Evolutionary conservation across 2,797 vertebrate genomes (phyloP).

Genomic region (Microhierax caerulescens): DNA sequence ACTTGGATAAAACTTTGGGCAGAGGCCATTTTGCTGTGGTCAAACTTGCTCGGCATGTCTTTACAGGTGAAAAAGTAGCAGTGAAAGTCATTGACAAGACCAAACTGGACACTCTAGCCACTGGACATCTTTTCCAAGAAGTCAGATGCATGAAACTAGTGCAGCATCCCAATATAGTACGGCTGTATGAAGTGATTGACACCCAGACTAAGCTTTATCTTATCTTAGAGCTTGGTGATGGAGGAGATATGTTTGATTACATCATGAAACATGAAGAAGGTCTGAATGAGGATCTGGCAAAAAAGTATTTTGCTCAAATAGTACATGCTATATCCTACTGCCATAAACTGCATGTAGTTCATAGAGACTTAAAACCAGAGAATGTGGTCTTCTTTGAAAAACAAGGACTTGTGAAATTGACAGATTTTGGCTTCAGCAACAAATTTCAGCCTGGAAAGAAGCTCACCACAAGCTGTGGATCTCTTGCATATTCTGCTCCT

Average conservation of each 20-base stretch:
- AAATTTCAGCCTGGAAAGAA: slow-evolving; percentile 98
- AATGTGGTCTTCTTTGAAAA: slow-evolving; percentile 99
- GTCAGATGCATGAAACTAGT: slow-evolving; percentile 98
- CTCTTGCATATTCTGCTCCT: slow-evolving; percentile 94
- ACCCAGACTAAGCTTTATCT: slow-evolving; percentile 98
- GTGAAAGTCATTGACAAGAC: slow-evolving; percentile 99
- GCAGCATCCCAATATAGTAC: slow-evolving; percentile 97
- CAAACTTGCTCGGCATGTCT: slow-evolving; percentile 96
- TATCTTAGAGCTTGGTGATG: slow-evolving; percentile 94
- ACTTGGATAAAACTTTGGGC: slow-evolving; percentile 96
- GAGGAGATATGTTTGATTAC: slow-evolving; percentile 98
- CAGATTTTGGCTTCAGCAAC: slow-evolving; percentile 99
- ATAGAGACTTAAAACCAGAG: slow-evolving; percentile 96
- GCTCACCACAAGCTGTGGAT: slow-evolving; percentile 96
- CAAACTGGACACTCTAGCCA: slow-evolving; percentile 92
- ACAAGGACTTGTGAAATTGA: slow-evolving; percentile 96
- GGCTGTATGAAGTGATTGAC: slow-evolving; percentile 96
- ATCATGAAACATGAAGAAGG: slow-evolving; percentile 99
- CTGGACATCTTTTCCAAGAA: slow-evolving; percentile 96
- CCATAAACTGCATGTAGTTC: slow-evolving; percentile 95
- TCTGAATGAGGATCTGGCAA: slow-evolving; percentile 93
- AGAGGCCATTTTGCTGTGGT: slow-evolving; percentile 97
- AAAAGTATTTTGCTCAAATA: slow-evolving; percentile 97
- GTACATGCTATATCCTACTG: slow-evolving; percentile 98
- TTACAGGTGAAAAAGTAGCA: slow-evolving; percentile 96